Conservation (phyloP, 2,113 vertebrate species). For the Psephotus haematonotus region DNA sequence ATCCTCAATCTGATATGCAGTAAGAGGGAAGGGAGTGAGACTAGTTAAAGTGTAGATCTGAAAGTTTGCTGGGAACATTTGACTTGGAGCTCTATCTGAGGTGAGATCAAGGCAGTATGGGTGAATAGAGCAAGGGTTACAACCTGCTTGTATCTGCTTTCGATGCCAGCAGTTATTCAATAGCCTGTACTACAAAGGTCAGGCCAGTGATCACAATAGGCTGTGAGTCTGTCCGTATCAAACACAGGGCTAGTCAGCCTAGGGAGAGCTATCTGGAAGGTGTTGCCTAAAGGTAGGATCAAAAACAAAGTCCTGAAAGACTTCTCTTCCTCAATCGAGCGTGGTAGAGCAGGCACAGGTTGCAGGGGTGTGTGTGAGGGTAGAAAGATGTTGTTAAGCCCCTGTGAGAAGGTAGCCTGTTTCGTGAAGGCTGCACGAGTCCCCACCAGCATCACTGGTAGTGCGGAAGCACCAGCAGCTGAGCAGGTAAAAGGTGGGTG, state of each 20-base stretch:
- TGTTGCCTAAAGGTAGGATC: not conserved
- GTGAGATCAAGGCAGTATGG: not conserved
- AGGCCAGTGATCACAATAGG: not conserved
- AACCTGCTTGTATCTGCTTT: not conserved
- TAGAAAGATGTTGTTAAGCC: not conserved
- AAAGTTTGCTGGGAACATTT: not conserved
- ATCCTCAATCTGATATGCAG: not conserved
- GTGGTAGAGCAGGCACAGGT: not conserved
- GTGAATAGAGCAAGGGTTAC: not conserved
- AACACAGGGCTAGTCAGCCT: not conserved
- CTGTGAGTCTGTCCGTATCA: not conserved
- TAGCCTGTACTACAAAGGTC: not conserved
- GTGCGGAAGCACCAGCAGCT: not conserved
- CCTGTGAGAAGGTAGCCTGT: not conserved
- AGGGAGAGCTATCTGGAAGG: not conserved
- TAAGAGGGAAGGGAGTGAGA: not conserved
- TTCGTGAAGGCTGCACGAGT: not conserved
- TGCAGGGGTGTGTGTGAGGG: not conserved
- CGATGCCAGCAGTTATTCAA: not conserved
- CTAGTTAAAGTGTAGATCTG: not conserved
- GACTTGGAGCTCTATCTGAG: not conserved
- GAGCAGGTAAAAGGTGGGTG: not conserved
- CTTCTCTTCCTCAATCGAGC: fast-evolving
- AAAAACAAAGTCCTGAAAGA: not conserved
- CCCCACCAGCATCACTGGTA: not conserved